Conservation (phyloP, 2,113 vertebrate genomes). For the pig (Sus scrofa) region T2T-Sscrofa CM000814.6:49431501-49432000, state of each 20-base stretch:
- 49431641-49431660: not conserved
- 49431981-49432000: not conserved
- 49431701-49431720: not conserved
- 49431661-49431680: not conserved
- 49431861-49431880: no score
- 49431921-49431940: no score
- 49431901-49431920: no score
- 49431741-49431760: not conserved
- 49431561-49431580: not conserved
- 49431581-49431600: not conserved
- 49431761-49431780: not conserved
- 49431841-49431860: no score
- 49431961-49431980: no score
- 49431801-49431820: no score
- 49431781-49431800: no score
- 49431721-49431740: not conserved
- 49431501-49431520: not conserved
- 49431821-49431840: no score
- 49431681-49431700: no score
- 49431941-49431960: no score
- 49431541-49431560: not conserved
- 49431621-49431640: not conserved
- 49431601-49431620: not conserved
- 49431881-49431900: no score
- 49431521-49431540: not conserved